Base-by-base conservation (phyloP, 2,888 invertebrate genomes). In the Adela reaumurella region DNA sequence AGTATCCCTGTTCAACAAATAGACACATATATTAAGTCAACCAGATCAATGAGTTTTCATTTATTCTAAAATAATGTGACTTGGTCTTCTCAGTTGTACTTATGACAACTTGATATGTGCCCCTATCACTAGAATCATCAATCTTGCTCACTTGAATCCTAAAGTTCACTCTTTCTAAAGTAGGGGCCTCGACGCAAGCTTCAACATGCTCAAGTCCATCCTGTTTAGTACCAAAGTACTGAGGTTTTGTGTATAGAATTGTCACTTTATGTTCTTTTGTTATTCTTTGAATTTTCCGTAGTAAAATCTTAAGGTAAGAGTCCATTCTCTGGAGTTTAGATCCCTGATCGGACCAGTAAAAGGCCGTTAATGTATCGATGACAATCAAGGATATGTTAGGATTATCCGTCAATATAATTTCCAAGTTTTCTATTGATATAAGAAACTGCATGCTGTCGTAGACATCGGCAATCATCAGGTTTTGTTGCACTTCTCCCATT, bases 301-400 rank as follows among this genome's bases (percentile, higher is more conserved):
- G 44, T 1, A 68, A 51, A 46, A 70, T 72, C 59, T 70, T 80
- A 6, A 81, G 47, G 58, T 83, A 83, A 1, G 58, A 55, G 64
- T 83, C 78, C 68, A 83, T 81, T 59, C 68, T 77, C 45, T 58
- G 64, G 57, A 74, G 65, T 67, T 71, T 77, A 51, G 59, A 65
- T 53, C 58, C 62, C 63, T 71, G 74, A 60, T 81, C 81, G 45
- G 73, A 72, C 81, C 81, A 82, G 59, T 81, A 82, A 61, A 76
- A 81, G 54, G 81, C 74, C 54, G 74, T 68, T 35, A 81, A 53
- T 43, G 72, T 74, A 54, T 81, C 69, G 57, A 81, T 61, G 49
- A 79, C 56, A 42, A 81, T 48, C 11, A 81, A 52, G 50, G 73
- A 65, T 54, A 77, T 66, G 55, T 71, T 68, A 24, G 62, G 55